Evolutionary conservation across 2,888 invertebrate genomes (phyloP), one percentile per base, ranked within the genome.

Genomic region (Gari tellinella): DNA sequence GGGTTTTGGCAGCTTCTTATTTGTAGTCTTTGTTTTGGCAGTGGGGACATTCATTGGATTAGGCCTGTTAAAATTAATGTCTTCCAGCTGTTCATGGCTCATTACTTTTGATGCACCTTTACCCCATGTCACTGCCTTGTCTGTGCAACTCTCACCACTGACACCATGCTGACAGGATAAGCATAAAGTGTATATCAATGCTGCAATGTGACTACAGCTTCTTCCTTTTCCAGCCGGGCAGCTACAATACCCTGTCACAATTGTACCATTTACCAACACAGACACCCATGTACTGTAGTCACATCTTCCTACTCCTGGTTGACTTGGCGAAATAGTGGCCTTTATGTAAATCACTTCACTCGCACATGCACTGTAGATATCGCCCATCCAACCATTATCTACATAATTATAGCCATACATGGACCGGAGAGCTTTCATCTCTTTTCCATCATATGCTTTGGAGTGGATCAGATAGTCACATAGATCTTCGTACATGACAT

Each of bases 391-490:
- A 8, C 62, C 67, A 60, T 53, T 68, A 21, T 68, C 55, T 0
- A 67, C 45, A 51, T 69, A 63, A 14, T 70, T 75, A 21, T 70
- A 75, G 14, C 43, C 70, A 63, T 66, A 66, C 12, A 55, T 4
- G 12, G 67, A 48, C 7, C 70, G 21, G 38, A 68, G 68, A 15
- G 73, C 26, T 43, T 61, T 60, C 60, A 72, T 46, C 15, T 23
- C 49, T 53, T 67, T 62, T 15, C 67, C 72, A 53, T 72, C 66
- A 52, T 66, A 72, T 10, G 72, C 61, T 49, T 72, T 66, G 1
- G 55, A 61, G 17, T 41, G 15, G 12, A 56, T 48, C 2, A 64
- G 17, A 40, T 70, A 70, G 38, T 70, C 60, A n/a, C 60, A 56
- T 12, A 52, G 19, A 38, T 63, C 57, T 25, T 69, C 56, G 52